phyloP scores from a whole-genome alignment of 2,797 vertebrate species.

The Alauda arvensis region DNA sequence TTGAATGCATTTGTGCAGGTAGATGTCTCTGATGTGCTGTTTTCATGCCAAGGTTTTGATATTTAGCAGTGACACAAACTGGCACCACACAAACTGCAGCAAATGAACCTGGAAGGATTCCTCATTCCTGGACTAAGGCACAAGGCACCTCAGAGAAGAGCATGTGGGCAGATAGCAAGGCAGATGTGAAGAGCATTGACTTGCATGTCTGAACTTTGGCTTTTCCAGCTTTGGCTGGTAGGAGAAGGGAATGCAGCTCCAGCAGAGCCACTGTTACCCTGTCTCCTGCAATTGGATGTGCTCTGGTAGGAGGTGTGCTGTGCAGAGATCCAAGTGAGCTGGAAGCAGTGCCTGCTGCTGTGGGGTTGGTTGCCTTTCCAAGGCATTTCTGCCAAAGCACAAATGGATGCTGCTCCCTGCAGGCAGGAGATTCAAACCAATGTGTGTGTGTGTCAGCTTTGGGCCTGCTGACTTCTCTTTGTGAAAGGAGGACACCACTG shows the following conservation, averaged over 20 bases:
- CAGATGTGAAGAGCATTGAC: neutral
- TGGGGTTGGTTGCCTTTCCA: neutral
- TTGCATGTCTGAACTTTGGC: neutral
- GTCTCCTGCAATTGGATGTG: rapidly evolving
- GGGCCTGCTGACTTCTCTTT: neutral
- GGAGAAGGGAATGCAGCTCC: neutral
- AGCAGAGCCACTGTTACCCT: neutral
- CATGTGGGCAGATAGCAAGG: neutral
- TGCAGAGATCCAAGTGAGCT: neutral
- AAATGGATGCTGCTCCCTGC: neutral
- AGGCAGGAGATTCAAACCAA: rapidly evolving
- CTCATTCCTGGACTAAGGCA: neutral
- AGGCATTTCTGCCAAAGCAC: neutral
- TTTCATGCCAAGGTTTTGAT: neutral
- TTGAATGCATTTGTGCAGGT: neutral
- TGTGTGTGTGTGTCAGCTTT: neutral
- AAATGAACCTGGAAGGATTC: neutral
- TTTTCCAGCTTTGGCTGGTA: neutral
- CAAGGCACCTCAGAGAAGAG: neutral
- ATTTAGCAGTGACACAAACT: neutral
- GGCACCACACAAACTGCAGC: neutral
- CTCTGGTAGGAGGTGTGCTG: neutral
- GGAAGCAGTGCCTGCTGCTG: neutral
- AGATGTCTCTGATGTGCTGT: neutral
- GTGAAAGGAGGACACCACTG: neutral